A percentile compares a stretch with the other conserved stretches of the same genome.
These are phyloP conservation scores for Syngnathus scovelli DNA, from an alignment of 2,113 vertebrate genomes.

Conservation along the genomic window DNA sequence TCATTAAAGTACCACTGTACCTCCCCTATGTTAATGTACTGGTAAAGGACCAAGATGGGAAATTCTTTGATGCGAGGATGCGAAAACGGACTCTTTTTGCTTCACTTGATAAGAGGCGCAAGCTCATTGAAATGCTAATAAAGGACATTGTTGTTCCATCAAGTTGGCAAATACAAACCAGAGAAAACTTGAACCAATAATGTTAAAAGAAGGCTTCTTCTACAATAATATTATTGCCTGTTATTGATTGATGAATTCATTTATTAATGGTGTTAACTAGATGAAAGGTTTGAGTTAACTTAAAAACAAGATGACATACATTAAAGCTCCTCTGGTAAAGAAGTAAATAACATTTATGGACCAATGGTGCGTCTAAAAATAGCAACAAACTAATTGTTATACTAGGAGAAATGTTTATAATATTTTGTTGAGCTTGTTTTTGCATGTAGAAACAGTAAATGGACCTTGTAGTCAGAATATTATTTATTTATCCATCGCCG, in stretches of 20 bases:
- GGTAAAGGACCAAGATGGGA: constrained; percentile 64
- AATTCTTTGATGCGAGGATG: constrained; percentile 61
- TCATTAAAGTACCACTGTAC: constrained; percentile 70
- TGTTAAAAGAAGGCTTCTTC: neutral
- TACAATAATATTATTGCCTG: neutral
- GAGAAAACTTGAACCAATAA: neutral
- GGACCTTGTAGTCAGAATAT: neutral
- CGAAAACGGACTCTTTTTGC: constrained; percentile 62
- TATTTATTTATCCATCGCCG: neutral
- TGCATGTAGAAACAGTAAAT: constrained; percentile 2
- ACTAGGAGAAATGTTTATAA: too few relatives aligned
- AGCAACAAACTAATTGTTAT: too few relatives aligned
- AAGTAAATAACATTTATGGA: too few relatives aligned
- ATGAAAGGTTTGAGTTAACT: too few relatives aligned
- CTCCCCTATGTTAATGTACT: constrained; percentile 71
- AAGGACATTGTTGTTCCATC: constrained; percentile 46
- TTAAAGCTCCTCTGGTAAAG: too few relatives aligned
- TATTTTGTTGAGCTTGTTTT: neutral
- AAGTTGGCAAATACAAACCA: neutral
- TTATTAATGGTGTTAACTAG: neutral
- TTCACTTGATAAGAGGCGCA: constrained; percentile 57
- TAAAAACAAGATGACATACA: too few relatives aligned
- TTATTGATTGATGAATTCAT: neutral
- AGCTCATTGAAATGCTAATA: constrained; percentile 57
- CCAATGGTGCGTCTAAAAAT: too few relatives aligned